These are phyloP conservation scores for Falcunculus frontatus DNA, from an alignment of 2,113 vertebrate species.

Conservation along the genomic window DNA sequence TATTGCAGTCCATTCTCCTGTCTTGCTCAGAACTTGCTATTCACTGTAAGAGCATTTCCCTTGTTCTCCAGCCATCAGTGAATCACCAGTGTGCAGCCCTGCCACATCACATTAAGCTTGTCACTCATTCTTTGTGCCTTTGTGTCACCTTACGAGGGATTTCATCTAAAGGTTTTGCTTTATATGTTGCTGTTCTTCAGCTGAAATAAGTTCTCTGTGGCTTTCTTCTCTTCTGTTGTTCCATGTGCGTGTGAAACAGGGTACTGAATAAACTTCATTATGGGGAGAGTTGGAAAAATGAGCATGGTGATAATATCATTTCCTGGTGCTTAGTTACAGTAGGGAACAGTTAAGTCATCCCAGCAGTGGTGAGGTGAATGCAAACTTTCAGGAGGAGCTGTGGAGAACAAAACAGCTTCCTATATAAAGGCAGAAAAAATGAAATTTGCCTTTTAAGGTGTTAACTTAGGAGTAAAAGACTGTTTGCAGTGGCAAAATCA, in stretches of 20 bases:
- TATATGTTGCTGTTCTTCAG: neutral
- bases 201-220: neutral
- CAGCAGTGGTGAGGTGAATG: neutral
- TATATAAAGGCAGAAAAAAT: neutral
- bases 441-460: neutral
- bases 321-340: neutral
- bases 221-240: neutral
- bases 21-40: neutral
- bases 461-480: neutral
- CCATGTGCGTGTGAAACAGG: neutral
- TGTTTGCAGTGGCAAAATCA: neutral
- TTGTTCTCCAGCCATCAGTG: neutral
- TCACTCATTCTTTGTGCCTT: neutral
- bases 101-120: neutral
- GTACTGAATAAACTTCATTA: neutral
- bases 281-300: neutral
- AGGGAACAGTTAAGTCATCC: neutral
- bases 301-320: neutral
- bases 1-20: neutral
- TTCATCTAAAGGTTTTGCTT: neutral
- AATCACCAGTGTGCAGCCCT: neutral
- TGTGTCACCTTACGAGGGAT: neutral
- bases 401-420: neutral
- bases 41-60: neutral
- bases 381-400: neutral